A percentile compares a stretch with the other conserved stretches of the same genome.
Evolutionary conservation across 1,140 invertebrate species (phyloP).

Genomic region (Ceratosolen fusciceps): DNA sequence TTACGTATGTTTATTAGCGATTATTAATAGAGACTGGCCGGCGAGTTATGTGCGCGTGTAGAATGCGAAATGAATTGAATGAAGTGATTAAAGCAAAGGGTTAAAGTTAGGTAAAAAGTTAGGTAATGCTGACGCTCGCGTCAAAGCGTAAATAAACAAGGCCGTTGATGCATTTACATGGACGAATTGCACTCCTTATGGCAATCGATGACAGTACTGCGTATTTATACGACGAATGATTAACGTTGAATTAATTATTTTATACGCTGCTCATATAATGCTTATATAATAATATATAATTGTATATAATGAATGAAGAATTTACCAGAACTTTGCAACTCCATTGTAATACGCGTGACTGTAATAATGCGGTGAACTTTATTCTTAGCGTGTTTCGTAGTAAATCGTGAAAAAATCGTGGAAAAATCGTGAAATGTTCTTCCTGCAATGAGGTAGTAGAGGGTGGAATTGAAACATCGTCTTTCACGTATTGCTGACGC

Average conservation of each 20-base stretch:
- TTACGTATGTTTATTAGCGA: not conserved
- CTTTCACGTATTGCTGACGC: not conserved
- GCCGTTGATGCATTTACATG: constrained; percentile 40
- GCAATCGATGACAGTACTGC: constrained; percentile 6
- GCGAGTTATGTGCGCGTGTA: not conserved
- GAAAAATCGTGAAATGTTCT: not conserved
- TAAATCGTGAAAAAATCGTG: not conserved
- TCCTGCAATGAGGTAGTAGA: not conserved
- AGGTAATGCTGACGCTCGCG: too few species aligned
- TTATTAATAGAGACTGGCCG: not conserved
- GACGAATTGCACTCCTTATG: constrained; percentile 38
- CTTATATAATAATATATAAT: not conserved
- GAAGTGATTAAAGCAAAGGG: not conserved
- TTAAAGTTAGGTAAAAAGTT: not conserved
- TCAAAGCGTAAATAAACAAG: not conserved
- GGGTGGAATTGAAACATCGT: not conserved
- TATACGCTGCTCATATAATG: too few species aligned
- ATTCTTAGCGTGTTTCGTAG: too few species aligned
- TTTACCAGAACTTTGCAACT: not conserved
- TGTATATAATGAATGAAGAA: not conserved
- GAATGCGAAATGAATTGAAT: not conserved
- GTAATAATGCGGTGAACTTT: too few species aligned
- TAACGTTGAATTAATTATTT: not conserved
- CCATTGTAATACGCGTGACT: too few species aligned
- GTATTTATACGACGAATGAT: constrained; percentile 10